Conservation (phyloP, 2,113 vertebrate genomes). For the Syngnathus typhle region DNA sequence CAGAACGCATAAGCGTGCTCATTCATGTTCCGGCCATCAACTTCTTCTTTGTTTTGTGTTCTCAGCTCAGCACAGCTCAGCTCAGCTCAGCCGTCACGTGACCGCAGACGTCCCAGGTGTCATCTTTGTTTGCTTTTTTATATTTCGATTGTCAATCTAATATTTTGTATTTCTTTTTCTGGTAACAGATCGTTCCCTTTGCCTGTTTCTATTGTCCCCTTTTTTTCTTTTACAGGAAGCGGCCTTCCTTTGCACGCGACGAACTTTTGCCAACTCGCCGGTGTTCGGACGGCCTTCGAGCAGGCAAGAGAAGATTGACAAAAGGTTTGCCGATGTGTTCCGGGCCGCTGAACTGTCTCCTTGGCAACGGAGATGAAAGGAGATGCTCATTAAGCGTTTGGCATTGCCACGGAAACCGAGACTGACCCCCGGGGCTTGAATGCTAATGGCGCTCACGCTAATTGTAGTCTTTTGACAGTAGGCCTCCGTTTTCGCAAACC, state of each 20-base stretch:
- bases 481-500: too few species aligned
- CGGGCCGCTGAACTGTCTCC: constrained; percentile 18
- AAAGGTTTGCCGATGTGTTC: constrained; percentile 11
- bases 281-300: background rate
- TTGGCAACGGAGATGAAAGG: constrained; percentile 54
- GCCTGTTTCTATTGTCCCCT: too few species aligned
- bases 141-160: too few species aligned
- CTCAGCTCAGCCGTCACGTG: background rate
- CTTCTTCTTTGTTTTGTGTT: background rate
- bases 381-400: constrained; percentile 33
- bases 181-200: too few species aligned
- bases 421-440: constrained; percentile 1
- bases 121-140: too few species aligned
- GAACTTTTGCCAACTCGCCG: background rate
- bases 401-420: constrained; percentile 35
- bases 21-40: background rate
- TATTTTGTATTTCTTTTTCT: too few species aligned
- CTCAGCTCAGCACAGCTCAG: background rate
- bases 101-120: background rate
- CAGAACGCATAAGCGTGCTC: background rate
- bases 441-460: constrained; percentile 17
- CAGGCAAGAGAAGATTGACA: background rate
- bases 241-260: background rate
- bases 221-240: background rate
- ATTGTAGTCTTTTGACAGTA: too few species aligned